Percentiles rank a stretch among this genome's conserved stretches.
Conservation (phyloP, 2,797 vertebrate species). For the Chaetodon trifasciatus region DNA sequence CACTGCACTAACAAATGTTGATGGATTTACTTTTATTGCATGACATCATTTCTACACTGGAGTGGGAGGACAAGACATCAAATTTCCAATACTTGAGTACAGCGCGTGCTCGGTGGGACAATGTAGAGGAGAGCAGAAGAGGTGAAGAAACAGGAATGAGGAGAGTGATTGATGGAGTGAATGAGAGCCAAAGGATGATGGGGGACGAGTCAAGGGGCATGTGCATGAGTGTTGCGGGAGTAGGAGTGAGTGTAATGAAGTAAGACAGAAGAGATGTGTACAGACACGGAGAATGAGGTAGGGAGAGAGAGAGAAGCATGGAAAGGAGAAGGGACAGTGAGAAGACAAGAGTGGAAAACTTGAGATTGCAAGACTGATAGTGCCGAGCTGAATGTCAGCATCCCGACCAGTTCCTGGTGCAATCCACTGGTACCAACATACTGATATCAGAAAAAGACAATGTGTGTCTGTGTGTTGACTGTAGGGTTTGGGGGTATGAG, state of each 20-base stretch:
- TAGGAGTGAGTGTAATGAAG: slow-evolving; percentile 76
- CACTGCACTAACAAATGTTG: slow-evolving; percentile 63
- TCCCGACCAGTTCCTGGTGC: slow-evolving; percentile 49
- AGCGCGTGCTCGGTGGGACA: slow-evolving; percentile 46
- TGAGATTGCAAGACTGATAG: slow-evolving; percentile 63
- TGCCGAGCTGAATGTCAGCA: slow-evolving; percentile 60
- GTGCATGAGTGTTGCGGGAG: slow-evolving; percentile 65
- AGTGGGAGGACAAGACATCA: slow-evolving; percentile 67
- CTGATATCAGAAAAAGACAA: slow-evolving; percentile 48
- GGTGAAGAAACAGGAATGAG: slow-evolving; percentile 65
- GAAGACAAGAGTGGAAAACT: slow-evolving; percentile 53
- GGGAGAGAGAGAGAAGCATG: slow-evolving; percentile 7
- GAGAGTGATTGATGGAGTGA: slow-evolving; percentile 75
- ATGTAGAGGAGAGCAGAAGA: slow-evolving; percentile 49
- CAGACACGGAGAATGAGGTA: slow-evolving; percentile 35
- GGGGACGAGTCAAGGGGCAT: slow-evolving; percentile 66
- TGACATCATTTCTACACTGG: slow-evolving; percentile 68
- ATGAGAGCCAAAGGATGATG: slow-evolving; percentile 70
- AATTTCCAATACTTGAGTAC: slow-evolving; percentile 63
- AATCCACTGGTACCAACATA: slow-evolving; percentile 49
- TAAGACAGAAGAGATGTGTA: slow-evolving; percentile 72
- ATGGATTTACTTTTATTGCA: slow-evolving; percentile 71
- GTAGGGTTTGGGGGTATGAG: slow-evolving; percentile 38
- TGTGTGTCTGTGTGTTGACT: slow-evolving; percentile 39
- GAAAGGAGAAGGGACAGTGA: slow-evolving; percentile 34